A percentile compares a stretch with the other conserved stretches of the same genome.
These are phyloP conservation scores for Coronaproctus castanopsis DNA, from an alignment of 2,888 invertebrate genomes.

Conservation along the genomic window DNA sequence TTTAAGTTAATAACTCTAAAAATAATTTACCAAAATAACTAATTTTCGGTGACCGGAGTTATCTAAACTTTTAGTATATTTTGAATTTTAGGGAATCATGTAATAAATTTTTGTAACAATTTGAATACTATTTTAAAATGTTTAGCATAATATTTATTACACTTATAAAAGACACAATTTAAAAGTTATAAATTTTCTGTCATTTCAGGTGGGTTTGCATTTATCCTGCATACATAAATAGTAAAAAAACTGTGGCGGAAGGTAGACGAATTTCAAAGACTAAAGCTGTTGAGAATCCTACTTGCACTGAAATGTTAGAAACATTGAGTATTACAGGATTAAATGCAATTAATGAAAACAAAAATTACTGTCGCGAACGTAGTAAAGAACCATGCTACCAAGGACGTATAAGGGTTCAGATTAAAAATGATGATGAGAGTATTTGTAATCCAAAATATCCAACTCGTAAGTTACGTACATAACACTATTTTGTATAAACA, in stretches of 20 bases:
- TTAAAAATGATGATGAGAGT: conserved; percentile 74
- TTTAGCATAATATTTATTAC: too few species aligned
- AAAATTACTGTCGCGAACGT: conserved; percentile 71
- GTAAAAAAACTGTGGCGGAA: conserved; percentile 71
- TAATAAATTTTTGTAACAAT: too few species aligned
- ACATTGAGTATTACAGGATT: conserved; percentile 66
- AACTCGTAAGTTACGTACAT: conserved; percentile 32
- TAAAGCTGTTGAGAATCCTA: conserved; percentile 84
- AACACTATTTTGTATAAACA: too few species aligned
- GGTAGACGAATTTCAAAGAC: conserved; percentile 69
- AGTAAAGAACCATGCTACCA: conserved; percentile 70
- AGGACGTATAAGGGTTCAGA: conserved; percentile 78
- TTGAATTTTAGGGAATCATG: too few species aligned
- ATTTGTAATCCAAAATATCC: conserved; percentile 48
- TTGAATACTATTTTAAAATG: too few species aligned
- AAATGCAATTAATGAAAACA: conserved; percentile 74
- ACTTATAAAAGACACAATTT: too few species aligned
- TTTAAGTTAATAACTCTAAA: too few species aligned
- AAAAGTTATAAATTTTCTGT: too few species aligned
- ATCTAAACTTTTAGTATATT: too few species aligned
- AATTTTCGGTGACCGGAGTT: too few species aligned
- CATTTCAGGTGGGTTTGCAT: conserved; percentile 74
- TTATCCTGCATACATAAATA: conserved; percentile 91
- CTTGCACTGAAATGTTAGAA: conserved; percentile 83
- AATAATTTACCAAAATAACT: too few species aligned